Percentiles rank a stretch among this genome's conserved stretches.
Evolutionary conservation across 2,797 vertebrate genomes (phyloP).

Genomic region (Platyrinchus mystaceus): DNA sequence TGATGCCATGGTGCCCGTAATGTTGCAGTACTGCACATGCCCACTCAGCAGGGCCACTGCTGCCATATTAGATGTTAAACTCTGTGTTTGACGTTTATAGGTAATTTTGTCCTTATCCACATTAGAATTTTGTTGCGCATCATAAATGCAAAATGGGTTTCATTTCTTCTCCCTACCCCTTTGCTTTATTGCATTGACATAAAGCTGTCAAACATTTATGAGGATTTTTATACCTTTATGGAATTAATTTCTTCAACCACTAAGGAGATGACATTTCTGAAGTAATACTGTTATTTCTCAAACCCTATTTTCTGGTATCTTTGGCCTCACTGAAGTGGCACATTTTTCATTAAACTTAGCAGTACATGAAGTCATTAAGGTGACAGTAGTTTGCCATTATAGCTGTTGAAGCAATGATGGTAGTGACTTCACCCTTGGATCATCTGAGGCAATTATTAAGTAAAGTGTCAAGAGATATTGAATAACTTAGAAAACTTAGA

Average conservation of each 20-base stretch:
- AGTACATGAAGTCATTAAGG: conserved; percentile 31
- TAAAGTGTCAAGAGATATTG: conserved; percentile 18
- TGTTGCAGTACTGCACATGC: not conserved
- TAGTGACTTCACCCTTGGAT: conserved; percentile 26
- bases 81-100: conserved; percentile 55
- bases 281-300: conserved; percentile 52
- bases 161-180: conserved; percentile 35
- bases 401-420: not conserved
- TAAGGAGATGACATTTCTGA: conserved; percentile 52
- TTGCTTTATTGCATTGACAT: conserved; percentile 70
- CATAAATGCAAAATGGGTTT: conserved; percentile 62
- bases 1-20: not conserved
- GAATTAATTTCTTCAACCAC: conserved; percentile 59
- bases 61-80: conserved; percentile 26
- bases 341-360: conserved; percentile 57
- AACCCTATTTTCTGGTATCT: conserved; percentile 62
- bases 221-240: conserved; percentile 64
- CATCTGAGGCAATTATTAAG: conserved; percentile 48
- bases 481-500: conserved; percentile 38
- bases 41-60: not conserved
- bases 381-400: conserved; percentile 20
- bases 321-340: conserved; percentile 45
- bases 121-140: conserved; percentile 49
- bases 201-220: conserved; percentile 68
- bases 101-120: conserved; percentile 58